A percentile compares a stretch with the other conserved stretches of the same genome.
phyloP scores from a whole-genome alignment of 2,888 invertebrate genomes.

The Himalopsyche japonica region DNA sequence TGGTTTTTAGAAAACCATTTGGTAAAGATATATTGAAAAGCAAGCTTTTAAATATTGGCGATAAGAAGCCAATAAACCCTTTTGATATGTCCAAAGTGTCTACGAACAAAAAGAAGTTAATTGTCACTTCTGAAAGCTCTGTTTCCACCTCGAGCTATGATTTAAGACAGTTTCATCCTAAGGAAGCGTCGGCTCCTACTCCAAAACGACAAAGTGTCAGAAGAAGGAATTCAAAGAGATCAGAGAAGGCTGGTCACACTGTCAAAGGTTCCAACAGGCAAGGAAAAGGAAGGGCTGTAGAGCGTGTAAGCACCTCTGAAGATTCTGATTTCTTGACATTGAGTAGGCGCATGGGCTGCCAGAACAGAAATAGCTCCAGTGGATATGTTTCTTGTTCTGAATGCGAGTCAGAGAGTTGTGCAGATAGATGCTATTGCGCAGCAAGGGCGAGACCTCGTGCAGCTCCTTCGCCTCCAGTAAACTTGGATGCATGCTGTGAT shows the following conservation, averaged over 20 bases:
- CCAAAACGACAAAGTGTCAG: slow-evolving; percentile 53
- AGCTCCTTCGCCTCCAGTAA: slow-evolving; percentile 32
- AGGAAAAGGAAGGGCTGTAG: slow-evolving; percentile 60
- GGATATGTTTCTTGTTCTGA: slow-evolving; percentile 87
- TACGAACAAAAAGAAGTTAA: slow-evolving; percentile 36
- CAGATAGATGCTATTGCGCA: slow-evolving; percentile 84
- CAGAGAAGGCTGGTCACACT: slow-evolving; percentile 45
- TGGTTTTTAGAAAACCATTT: slow-evolving; percentile 67
- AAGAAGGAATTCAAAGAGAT: slow-evolving; percentile 53
- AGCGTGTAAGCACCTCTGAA: slow-evolving; percentile 65
- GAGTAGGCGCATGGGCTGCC: slow-evolving; percentile 60
- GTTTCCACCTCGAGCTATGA: slow-evolving; percentile 67
- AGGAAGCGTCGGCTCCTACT: slow-evolving; percentile 54
- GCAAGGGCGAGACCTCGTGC: slow-evolving; percentile 24
- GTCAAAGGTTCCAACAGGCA: slow-evolving; percentile 52
- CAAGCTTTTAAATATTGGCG: slow-evolving; percentile 43
- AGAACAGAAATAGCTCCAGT: slow-evolving; percentile 67
- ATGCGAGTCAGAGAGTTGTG: slow-evolving; percentile 85
- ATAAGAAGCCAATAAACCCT: slow-evolving; percentile 47
- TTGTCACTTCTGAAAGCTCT: slow-evolving; percentile 60
- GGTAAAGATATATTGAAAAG: slow-evolving; percentile 49
- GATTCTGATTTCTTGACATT: slow-evolving; percentile 64
- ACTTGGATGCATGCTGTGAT: slow-evolving; percentile 53
- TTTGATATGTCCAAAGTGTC: slow-evolving; percentile 46
- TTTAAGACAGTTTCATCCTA: slow-evolving; percentile 64